A percentile compares a stretch with the other conserved stretches of the same genome.
Conservation (phyloP, 2,888 invertebrate genomes). For the Drosophila bunnanda region DNA sequence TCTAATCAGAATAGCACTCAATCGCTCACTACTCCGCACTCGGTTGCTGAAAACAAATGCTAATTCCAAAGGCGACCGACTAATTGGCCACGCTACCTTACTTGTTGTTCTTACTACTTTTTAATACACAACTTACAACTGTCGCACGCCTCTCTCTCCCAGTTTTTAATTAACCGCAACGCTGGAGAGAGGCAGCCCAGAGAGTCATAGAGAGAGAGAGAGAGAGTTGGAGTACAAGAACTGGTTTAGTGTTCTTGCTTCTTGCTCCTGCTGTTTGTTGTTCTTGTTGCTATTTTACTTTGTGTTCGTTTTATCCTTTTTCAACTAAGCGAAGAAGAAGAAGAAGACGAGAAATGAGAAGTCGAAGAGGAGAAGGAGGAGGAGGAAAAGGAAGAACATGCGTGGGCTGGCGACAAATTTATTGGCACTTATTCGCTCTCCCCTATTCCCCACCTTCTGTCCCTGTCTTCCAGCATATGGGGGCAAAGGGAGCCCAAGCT, state of each 20-base stretch:
- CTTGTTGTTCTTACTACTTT: slow-evolving; percentile 44
- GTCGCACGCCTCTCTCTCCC: slow-evolving; percentile 47
- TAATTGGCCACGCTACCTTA: slow-evolving; percentile 66
- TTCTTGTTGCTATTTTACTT: slow-evolving; percentile 30
- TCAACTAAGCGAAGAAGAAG: slow-evolving; percentile 11
- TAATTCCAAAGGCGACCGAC: slow-evolving; percentile 48
- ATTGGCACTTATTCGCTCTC: slow-evolving; percentile 41
- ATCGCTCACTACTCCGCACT: slow-evolving; percentile 8
- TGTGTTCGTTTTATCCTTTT: slow-evolving; percentile 40
- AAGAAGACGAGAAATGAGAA: slow-evolving; percentile 6
- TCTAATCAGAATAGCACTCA: slow-evolving; percentile 67
- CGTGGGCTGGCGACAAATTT: slow-evolving; percentile 53
- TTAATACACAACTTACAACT: slow-evolving; percentile 41
- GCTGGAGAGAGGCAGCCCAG: neutral
- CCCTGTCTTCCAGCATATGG: slow-evolving; percentile 5
- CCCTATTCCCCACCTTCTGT: neutral
- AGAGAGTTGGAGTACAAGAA: slow-evolving; percentile 45
- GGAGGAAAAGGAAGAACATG: slow-evolving; percentile 12
- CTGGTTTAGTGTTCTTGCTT: slow-evolving; percentile 39
- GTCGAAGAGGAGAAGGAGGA: slow-evolving; percentile 1
- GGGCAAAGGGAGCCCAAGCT: slow-evolving; percentile 35
- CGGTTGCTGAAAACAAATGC: slow-evolving; percentile 39
- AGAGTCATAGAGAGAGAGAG: slow-evolving; percentile 3
- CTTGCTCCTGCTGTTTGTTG: slow-evolving; percentile 36
- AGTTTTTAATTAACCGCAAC: slow-evolving; percentile 75